phyloP scores from a whole-genome alignment of 2,113 vertebrate genomes.

The Haemorhous mexicanus region DNA sequence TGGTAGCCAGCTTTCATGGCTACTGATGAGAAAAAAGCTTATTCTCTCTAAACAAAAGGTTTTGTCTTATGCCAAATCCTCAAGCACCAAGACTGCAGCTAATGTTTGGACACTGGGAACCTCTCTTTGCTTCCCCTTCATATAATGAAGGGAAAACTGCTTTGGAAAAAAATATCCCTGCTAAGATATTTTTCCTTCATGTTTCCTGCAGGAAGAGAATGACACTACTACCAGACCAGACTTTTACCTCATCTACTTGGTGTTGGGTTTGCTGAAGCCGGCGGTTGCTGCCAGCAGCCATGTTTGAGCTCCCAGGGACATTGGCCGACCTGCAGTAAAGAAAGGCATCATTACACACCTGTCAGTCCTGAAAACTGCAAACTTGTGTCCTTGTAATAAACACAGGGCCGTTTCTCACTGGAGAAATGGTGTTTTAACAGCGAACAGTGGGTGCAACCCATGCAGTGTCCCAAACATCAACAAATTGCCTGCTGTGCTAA shows the following conservation, averaged over 20 bases:
- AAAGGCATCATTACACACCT: background rate
- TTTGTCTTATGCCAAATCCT: background rate
- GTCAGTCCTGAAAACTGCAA: background rate
- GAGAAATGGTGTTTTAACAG: background rate
- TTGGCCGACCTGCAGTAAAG: conserved; percentile 66
- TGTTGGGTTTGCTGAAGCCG: conserved; percentile 80
- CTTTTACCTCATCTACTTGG: conserved; percentile 80
- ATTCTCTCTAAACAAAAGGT: background rate
- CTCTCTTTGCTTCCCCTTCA: background rate
- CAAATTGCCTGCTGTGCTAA: no score
- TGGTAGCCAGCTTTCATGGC: background rate
- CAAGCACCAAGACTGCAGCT: background rate
- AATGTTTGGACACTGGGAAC: background rate
- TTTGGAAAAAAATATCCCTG: background rate
- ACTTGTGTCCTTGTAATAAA: background rate
- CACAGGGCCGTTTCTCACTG: background rate
- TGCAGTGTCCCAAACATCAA: background rate
- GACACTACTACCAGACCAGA: background rate
- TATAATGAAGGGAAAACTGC: background rate
- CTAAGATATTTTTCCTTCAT: background rate
- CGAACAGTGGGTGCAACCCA: background rate
- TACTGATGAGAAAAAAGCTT: background rate
- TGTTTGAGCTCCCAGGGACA: conserved; percentile 18
- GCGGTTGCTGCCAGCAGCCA: conserved; percentile 62
- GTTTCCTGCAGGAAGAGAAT: background rate